These are phyloP conservation scores for Melinaea menophilus DNA, from an alignment of 2,888 invertebrate genomes.

Conservation along the genomic window DNA sequence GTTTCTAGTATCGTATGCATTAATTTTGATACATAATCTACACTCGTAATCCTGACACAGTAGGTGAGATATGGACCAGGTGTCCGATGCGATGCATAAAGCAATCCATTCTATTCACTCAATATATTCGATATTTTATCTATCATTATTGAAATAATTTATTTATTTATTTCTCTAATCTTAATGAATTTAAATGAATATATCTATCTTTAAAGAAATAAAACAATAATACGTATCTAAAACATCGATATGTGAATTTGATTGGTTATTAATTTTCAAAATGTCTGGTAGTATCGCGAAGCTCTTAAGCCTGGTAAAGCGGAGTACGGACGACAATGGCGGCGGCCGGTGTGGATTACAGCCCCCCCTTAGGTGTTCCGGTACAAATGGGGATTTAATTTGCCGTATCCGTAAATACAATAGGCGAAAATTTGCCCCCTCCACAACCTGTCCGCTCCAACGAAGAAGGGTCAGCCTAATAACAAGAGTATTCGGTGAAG, in stretches of 20 bases:
- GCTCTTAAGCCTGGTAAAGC: slow-evolving; percentile 62
- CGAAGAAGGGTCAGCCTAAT: slow-evolving; percentile 36
- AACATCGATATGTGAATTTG: slow-evolving; percentile 32
- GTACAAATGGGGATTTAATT: slow-evolving; percentile 71
- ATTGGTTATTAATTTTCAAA: slow-evolving; percentile 69
- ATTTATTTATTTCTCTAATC: slow-evolving; percentile 13
- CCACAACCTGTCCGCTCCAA: slow-evolving; percentile 43
- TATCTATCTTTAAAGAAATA: neutral
- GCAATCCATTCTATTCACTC: slow-evolving; percentile 16
- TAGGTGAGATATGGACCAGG: slow-evolving; percentile 46
- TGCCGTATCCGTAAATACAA: slow-evolving; percentile 68
- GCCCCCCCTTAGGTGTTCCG: slow-evolving; percentile 52
- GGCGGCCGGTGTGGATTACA: slow-evolving; percentile 63
- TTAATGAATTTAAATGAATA: no score
- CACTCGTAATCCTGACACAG: slow-evolving; percentile 49
- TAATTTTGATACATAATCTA: slow-evolving; percentile 60
- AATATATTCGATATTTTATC: slow-evolving; percentile 5
- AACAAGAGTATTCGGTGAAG: slow-evolving; percentile 31
- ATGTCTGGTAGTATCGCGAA: slow-evolving; percentile 49
- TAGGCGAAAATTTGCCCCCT: slow-evolving; percentile 54
- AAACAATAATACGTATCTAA: slow-evolving; percentile 5
- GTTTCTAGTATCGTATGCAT: no score
- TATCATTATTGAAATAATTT: slow-evolving; percentile 1
- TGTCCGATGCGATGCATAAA: slow-evolving; percentile 14
- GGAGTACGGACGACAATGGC: slow-evolving; percentile 59